phyloP scores from a whole-genome alignment of 2,113 vertebrate species.

The Anguilla japonica region DNA sequence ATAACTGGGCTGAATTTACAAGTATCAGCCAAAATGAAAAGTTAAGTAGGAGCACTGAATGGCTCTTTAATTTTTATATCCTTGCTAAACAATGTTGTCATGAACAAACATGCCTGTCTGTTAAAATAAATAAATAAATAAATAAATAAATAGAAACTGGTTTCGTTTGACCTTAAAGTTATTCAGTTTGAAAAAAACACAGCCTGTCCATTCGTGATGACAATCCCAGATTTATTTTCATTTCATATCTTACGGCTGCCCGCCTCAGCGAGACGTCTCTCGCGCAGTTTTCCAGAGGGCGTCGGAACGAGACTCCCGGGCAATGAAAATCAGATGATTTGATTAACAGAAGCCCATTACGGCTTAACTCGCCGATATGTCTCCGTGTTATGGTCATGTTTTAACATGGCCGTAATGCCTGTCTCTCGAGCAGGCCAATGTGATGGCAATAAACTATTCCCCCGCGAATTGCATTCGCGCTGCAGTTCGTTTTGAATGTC shows the following conservation, averaged over 20 bases:
- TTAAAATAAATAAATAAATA: no score
- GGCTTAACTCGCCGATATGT: not conserved
- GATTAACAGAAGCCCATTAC: slow-evolving; percentile 8
- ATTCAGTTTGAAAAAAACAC: no score
- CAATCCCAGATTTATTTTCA: slow-evolving; percentile 6
- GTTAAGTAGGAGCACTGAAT: not conserved
- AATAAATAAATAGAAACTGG: no score
- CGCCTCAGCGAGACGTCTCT: not conserved
- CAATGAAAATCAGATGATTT: slow-evolving; percentile 23
- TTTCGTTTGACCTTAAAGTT: no score
- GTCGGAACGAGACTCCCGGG: not conserved
- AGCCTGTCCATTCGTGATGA: not conserved
- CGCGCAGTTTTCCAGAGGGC: not conserved
- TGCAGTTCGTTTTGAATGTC: slow-evolving; percentile 9
- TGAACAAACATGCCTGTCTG: no score
- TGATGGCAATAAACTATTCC: slow-evolving; percentile 12
- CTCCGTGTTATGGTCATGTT: slow-evolving; percentile 16
- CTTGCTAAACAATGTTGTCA: no score
- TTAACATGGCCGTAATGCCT: slow-evolving; percentile 23
- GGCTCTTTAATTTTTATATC: not conserved
- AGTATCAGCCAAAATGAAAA: not conserved
- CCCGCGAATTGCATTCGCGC: slow-evolving; percentile 6
- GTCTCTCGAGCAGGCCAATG: not conserved
- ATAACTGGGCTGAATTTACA: not conserved
- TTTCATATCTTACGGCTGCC: not conserved